A percentile compares a stretch with the other conserved stretches of the same genome.
phyloP scores from a whole-genome alignment of 2,888 invertebrate genomes.

The Andrena hattorfiana region DNA sequence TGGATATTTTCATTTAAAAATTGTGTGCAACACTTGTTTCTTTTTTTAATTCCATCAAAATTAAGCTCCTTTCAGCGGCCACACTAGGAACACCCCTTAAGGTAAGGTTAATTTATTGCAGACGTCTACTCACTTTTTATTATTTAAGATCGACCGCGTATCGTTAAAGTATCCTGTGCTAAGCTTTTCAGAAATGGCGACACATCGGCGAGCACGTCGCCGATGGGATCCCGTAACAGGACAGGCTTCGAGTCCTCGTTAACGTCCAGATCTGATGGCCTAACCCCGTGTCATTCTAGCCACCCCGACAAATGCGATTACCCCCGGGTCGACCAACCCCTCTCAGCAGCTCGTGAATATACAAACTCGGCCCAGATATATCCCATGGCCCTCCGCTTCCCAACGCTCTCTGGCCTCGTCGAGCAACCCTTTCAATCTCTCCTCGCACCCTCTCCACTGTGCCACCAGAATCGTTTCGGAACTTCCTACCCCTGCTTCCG shows the following conservation, averaged over 20 bases:
- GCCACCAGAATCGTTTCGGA: constrained; percentile 15
- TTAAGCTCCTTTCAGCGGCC: too few species aligned
- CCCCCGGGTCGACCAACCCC: constrained; percentile 58
- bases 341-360: constrained; percentile 38
- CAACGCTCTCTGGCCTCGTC: background rate
- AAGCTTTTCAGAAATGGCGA: too few species aligned
- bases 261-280: constrained; percentile 40
- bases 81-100: too few species aligned
- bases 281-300: constrained; percentile 45
- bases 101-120: too few species aligned
- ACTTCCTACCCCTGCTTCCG: background rate
- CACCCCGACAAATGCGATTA: constrained; percentile 76
- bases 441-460: constrained; percentile 22
- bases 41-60: too few species aligned
- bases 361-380: constrained; percentile 48
- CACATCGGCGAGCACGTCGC: background rate
- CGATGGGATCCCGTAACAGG: constrained; percentile 26
- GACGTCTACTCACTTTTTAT: too few species aligned
- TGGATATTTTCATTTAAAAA: too few species aligned
- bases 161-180: too few species aligned
- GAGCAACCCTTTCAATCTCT: background rate
- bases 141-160: too few species aligned
- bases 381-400: background rate
- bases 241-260: constrained; percentile 32
- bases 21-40: too few species aligned